A percentile compares a stretch with the other conserved stretches of the same genome.
Evolutionary conservation across 2,888 invertebrate genomes (phyloP).

Genomic region (Hypselothyrea guttata): DNA sequence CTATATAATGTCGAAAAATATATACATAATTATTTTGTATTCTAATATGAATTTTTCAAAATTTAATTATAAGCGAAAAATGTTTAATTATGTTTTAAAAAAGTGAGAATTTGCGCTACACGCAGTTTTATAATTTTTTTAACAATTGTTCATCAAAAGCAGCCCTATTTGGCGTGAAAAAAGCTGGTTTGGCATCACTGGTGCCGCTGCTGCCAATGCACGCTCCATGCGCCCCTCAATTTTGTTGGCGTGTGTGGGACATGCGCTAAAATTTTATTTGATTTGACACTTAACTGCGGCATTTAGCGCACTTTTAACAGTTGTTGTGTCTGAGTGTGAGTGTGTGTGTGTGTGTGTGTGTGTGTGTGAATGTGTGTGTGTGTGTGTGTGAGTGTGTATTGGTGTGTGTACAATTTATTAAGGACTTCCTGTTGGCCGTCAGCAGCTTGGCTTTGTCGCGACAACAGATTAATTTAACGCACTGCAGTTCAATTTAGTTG

Average conservation of each 20-base stretch:
- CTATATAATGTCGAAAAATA: too few relatives aligned
- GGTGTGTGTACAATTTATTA: constrained; percentile 60
- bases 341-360: constrained; percentile 10
- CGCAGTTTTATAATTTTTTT: too few relatives aligned
- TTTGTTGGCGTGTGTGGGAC: constrained; percentile 69
- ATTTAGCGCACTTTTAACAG: constrained; percentile 45
- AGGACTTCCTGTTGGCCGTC: constrained; percentile 75
- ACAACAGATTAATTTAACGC: constrained; percentile 76
- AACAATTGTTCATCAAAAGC: too few relatives aligned
- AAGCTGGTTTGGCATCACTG: too few relatives aligned
- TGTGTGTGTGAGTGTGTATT: too few relatives aligned
- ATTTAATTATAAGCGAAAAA: too few relatives aligned
- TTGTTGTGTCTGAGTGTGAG: background rate
- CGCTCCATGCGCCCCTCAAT: constrained; percentile 20
- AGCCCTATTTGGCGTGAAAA: too few relatives aligned
- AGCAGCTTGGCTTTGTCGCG: constrained; percentile 71
- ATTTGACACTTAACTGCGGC: constrained; percentile 67
- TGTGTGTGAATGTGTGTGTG: too few relatives aligned
- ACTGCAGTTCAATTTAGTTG: constrained; percentile 74
- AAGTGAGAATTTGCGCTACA: too few relatives aligned
- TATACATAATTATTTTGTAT: too few relatives aligned
- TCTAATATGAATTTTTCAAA: too few relatives aligned
- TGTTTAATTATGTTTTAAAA: too few relatives aligned
- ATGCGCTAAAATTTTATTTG: constrained; percentile 73
- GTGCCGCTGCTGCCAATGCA: constrained; percentile 13